Percentiles rank a stretch among this genome's conserved stretches.
phyloP scores from a whole-genome alignment of 2,113 vertebrate species.

The Corydoras sp. region DNA sequence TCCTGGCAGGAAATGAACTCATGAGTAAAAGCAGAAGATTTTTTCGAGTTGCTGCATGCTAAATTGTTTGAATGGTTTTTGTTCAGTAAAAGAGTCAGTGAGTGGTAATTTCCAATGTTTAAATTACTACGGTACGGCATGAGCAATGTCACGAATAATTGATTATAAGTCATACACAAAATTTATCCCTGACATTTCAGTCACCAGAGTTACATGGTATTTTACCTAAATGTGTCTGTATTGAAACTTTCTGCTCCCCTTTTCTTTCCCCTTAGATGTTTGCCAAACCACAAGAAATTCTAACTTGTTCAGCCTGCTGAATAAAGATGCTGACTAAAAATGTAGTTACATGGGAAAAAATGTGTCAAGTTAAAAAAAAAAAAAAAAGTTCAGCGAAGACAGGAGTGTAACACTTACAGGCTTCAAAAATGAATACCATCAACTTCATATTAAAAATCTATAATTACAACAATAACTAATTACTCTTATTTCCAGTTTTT shows the following conservation, averaged over 20 bases:
- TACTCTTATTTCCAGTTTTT: no score
- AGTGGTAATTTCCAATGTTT: no score
- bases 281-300: conserved; percentile 46
- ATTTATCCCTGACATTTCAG: conserved; percentile 28
- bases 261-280: conserved; percentile 24
- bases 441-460: no score
- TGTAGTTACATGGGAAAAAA: conserved; percentile 18
- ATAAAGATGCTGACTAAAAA: conserved; percentile 28
- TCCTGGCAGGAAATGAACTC: not conserved
- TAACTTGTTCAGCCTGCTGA: conserved; percentile 42
- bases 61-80: not conserved
- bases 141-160: no score
- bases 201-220: conserved; percentile 48
- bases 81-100: no score
- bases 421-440: no score
- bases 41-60: not conserved
- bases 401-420: no score
- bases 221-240: conserved; percentile 52
- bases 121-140: no score
- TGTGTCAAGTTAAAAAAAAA: conserved; percentile 4
- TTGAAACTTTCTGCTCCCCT: conserved; percentile 41
- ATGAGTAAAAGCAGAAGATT: not conserved
- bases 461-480: no score
- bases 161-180: no score
- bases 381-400: not conserved